Conservation (phyloP, 2,113 vertebrate genomes). For the Nettapus auritus region DNA sequence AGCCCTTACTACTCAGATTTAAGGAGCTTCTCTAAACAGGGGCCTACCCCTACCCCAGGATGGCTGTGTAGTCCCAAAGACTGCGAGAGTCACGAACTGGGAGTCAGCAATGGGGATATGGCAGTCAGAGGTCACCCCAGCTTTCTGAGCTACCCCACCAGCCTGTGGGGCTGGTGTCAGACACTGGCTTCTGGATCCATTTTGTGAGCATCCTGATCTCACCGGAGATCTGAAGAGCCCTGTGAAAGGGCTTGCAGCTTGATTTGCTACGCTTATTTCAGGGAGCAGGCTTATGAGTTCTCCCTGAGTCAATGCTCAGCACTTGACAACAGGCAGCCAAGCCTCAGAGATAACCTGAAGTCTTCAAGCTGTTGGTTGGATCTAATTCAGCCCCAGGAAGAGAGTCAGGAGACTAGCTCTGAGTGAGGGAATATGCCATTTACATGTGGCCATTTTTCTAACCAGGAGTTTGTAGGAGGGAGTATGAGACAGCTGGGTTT, state of each 20-base stretch:
- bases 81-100: accelerated
- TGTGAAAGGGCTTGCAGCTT: neutral
- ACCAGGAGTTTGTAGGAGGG: neutral
- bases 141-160: neutral
- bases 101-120: neutral
- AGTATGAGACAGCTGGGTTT: conserved; percentile 20
- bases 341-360: conserved; percentile 21
- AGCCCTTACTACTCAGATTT: neutral
- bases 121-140: neutral
- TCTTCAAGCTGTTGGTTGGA: conserved; percentile 35
- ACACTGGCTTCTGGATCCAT: neutral
- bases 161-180: neutral
- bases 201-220: neutral
- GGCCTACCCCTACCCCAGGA: neutral
- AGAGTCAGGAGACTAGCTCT: neutral
- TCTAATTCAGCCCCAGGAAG: conserved; percentile 26
- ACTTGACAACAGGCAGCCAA: neutral
- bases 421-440: neutral
- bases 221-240: neutral
- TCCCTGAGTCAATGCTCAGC: neutral
- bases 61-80: neutral
- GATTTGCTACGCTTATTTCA: neutral
- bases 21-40: neutral
- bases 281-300: neutral
- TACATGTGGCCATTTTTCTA: neutral